Percentiles rank a stretch among this genome's conserved stretches.
These are phyloP conservation scores for Epinephelus awoara DNA, from an alignment of 2,797 vertebrate species.

Conservation along the genomic window DNA sequence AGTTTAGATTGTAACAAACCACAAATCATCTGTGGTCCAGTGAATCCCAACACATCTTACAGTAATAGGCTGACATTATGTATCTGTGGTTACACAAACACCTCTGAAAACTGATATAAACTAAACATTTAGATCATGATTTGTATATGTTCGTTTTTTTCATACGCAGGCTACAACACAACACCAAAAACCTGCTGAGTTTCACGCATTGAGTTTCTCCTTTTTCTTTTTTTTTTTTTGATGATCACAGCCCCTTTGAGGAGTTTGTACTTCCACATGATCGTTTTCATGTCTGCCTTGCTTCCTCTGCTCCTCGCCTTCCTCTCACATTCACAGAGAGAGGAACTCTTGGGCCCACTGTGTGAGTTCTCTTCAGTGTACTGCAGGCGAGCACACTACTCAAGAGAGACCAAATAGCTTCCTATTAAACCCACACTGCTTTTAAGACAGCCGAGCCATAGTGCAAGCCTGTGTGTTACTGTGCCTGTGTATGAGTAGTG, in stretches of 20 bases:
- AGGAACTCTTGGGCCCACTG: slow-evolving; percentile 33
- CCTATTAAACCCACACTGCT: slow-evolving; percentile 60
- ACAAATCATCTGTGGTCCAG: too few relatives aligned
- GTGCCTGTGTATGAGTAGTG: background rate
- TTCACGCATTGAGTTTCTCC: too few relatives aligned
- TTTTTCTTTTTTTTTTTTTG: background rate
- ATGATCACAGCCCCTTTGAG: slow-evolving; percentile 12
- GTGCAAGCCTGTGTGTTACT: slow-evolving; percentile 18
- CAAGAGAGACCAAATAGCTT: slow-evolving; percentile 54
- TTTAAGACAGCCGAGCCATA: slow-evolving; percentile 35
- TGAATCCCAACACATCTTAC: too few relatives aligned
- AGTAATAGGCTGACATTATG: background rate
- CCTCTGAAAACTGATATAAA: background rate
- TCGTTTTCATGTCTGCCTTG: slow-evolving; percentile 52
- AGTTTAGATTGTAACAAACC: too few relatives aligned
- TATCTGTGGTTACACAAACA: slow-evolving; percentile 5
- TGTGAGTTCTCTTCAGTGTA: slow-evolving; percentile 49
- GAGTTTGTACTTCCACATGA: slow-evolving; percentile 27
- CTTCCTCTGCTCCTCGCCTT: slow-evolving; percentile 42
- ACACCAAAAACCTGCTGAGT: background rate
- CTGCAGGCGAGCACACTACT: slow-evolving; percentile 48
- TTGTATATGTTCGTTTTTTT: background rate
- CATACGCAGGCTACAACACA: background rate
- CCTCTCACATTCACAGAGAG: slow-evolving; percentile 56
- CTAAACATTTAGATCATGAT: background rate